Evolutionary conservation across 2,797 vertebrate genomes (phyloP).

Genomic region (Pipistrellus kuhlii): DNA sequence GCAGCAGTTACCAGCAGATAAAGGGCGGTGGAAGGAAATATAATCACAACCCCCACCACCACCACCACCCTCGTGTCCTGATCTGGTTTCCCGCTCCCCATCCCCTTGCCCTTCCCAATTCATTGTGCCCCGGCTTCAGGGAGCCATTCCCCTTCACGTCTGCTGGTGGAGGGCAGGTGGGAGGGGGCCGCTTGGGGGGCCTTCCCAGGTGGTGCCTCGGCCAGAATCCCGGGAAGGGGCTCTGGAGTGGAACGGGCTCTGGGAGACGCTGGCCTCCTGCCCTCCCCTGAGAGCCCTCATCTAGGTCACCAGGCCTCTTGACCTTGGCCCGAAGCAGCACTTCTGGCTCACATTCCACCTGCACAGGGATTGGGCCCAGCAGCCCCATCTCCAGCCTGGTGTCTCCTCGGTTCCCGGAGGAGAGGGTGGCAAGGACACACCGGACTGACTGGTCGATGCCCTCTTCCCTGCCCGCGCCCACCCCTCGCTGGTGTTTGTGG

Average conservation of each 20-base stretch:
- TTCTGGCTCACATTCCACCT: constrained; percentile 77
- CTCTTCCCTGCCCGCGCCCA: background rate
- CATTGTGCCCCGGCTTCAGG: constrained; percentile 70
- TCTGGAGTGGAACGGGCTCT: constrained; percentile 24
- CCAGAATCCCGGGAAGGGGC: constrained; percentile 36
- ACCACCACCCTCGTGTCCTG: background rate
- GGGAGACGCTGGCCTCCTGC: constrained; percentile 48
- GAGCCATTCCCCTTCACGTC: constrained; percentile 71
- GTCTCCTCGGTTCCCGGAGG: constrained; percentile 48
- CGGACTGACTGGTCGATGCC: background rate
- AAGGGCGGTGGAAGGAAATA: constrained; percentile 63
- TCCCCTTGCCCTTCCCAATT: constrained; percentile 71
- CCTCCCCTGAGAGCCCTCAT: constrained; percentile 72
- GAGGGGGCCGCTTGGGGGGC: constrained; percentile 24
- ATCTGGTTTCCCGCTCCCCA: constrained; percentile 58
- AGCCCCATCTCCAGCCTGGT: constrained; percentile 61
- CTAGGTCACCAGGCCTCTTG: constrained; percentile 82
- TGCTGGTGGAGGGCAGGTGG: constrained; percentile 68
- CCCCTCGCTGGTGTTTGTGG: background rate
- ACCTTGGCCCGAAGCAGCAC: constrained; percentile 78
- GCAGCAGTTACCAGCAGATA: constrained; percentile 46
- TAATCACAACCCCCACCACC: background rate
- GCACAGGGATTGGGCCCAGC: constrained; percentile 67
- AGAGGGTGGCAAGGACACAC: constrained; percentile 18
- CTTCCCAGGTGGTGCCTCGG: background rate